A percentile compares a stretch with the other conserved stretches of the same genome.
Evolutionary conservation across 1,140 invertebrate genomes (phyloP).

Genomic region (Drosophila suzukii): DNA sequence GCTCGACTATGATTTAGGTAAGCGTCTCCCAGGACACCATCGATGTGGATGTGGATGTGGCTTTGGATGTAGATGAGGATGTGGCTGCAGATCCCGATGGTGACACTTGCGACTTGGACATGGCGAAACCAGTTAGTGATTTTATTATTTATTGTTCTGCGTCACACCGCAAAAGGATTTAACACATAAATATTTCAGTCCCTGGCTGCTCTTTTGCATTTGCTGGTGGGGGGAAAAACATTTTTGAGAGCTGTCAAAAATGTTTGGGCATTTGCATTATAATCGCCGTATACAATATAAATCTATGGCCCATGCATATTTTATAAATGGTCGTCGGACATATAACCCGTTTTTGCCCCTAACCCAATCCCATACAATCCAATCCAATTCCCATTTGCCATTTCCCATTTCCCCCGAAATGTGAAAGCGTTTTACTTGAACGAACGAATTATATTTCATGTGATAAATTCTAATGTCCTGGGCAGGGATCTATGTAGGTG

Average conservation of each 20-base stretch:
- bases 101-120: conserved; percentile 38
- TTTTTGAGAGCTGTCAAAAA: conserved; percentile 71
- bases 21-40: conserved; percentile 42
- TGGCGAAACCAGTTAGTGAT: conserved; percentile 61
- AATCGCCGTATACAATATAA: conserved; percentile 72
- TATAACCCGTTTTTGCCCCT: conserved; percentile 6
- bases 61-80: neutral
- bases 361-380: neutral
- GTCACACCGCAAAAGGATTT: conserved; percentile 64
- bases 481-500: conserved; percentile 35
- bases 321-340: conserved; percentile 47
- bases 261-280: conserved; percentile 76
- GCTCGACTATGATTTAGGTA: conserved; percentile 76
- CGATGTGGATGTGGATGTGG: conserved; percentile 10
- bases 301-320: conserved; percentile 74
- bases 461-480: conserved; percentile 70
- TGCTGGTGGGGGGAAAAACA: conserved; percentile 26
- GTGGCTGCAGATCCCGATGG: conserved; percentile 30
- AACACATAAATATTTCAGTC: conserved; percentile 72
- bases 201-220: conserved; percentile 18
- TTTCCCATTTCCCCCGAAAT: conserved; percentile 24
- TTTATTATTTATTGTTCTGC: conserved; percentile 77
- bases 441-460: conserved; percentile 65
- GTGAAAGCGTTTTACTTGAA: conserved; percentile 57
- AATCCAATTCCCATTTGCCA: conserved; percentile 15